phyloP scores from a whole-genome alignment of 2,797 vertebrate genomes.

The Adelosebastes latens region DNA sequence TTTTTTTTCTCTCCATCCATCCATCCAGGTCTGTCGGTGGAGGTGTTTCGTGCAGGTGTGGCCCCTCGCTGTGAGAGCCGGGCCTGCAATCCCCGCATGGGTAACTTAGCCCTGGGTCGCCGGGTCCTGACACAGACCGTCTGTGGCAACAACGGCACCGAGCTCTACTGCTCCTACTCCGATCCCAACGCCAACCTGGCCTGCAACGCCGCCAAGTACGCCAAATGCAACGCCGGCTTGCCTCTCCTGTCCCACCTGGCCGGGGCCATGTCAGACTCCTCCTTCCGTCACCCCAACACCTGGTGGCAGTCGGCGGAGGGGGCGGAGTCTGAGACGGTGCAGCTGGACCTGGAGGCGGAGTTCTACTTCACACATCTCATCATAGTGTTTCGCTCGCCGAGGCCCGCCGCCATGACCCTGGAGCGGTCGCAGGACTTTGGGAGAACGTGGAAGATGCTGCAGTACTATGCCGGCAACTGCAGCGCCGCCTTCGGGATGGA shows the following conservation, averaged over 20 bases:
- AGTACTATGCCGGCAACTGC: slow-evolving; percentile 92
- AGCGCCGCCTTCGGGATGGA: slow-evolving; percentile 86
- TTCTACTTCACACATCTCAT: slow-evolving; percentile 99
- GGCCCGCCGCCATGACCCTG: slow-evolving; percentile 93
- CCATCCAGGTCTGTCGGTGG: slow-evolving; percentile 72
- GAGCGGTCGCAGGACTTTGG: slow-evolving; percentile 96
- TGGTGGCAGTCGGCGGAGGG: slow-evolving; percentile 96
- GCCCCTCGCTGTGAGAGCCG: slow-evolving; percentile 87
- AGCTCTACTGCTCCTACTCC: slow-evolving; percentile 86
- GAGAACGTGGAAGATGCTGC: slow-evolving; percentile 89
- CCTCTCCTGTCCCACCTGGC: slow-evolving; percentile 87
- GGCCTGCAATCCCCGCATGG: slow-evolving; percentile 97
- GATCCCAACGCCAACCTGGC: slow-evolving; percentile 72
- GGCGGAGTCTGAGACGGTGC: slow-evolving; percentile 85
- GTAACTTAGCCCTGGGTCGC: slow-evolving; percentile 92
- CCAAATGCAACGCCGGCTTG: slow-evolving; percentile 86
- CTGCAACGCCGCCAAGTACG: slow-evolving; percentile 82
- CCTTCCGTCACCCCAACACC: slow-evolving; percentile 91
- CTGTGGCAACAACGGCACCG: slow-evolving; percentile 86
- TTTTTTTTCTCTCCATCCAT: neutral
- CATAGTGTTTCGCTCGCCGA: slow-evolving; percentile 92
- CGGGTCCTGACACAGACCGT: slow-evolving; percentile 87
- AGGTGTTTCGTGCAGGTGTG: slow-evolving; percentile 69
- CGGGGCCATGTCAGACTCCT: slow-evolving; percentile 93
- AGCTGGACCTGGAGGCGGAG: slow-evolving; percentile 91